phyloP scores from a whole-genome alignment of 1,140 invertebrate species.

The Meloidogyne floridensis region DNA sequence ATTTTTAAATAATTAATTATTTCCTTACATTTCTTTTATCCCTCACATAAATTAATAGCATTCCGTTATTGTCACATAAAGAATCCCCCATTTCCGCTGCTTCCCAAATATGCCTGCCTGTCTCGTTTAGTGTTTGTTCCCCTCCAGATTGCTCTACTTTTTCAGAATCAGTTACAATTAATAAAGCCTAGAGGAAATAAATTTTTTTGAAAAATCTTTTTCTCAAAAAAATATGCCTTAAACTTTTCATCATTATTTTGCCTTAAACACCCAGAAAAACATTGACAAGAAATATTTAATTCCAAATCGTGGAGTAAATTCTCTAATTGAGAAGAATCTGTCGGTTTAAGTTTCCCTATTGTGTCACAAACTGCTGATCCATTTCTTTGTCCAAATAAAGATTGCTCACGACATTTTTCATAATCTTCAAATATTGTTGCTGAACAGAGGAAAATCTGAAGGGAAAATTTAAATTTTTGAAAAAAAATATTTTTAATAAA shows the following conservation, averaged over 20 bases:
- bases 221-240: not conserved
- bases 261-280: not conserved
- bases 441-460: not conserved
- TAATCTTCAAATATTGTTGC: not conserved
- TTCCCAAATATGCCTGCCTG: constrained; percentile 34
- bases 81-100: constrained; percentile 15
- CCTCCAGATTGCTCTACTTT: constrained; percentile 33
- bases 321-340: not conserved
- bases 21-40: constrained; percentile 37
- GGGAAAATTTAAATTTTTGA: too few relatives aligned
- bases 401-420: not conserved
- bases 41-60: constrained; percentile 31
- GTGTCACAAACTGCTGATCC: not conserved
- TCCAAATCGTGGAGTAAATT: not conserved
- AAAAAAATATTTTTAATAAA: too few relatives aligned
- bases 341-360: not conserved
- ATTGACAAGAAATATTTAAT: constrained; percentile 6
- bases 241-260: not conserved
- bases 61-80: constrained; percentile 38
- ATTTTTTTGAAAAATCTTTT: not conserved
- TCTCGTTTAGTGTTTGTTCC: constrained; percentile 17
- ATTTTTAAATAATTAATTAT: constrained; percentile 1
- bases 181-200: constrained; percentile 1
- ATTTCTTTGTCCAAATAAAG: not conserved
- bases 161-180: constrained; percentile 36